A percentile compares a stretch with the other conserved stretches of the same genome.
Evolutionary conservation across 2,113 vertebrate species (phyloP).

Genomic region (Irena cyanogastra): DNA sequence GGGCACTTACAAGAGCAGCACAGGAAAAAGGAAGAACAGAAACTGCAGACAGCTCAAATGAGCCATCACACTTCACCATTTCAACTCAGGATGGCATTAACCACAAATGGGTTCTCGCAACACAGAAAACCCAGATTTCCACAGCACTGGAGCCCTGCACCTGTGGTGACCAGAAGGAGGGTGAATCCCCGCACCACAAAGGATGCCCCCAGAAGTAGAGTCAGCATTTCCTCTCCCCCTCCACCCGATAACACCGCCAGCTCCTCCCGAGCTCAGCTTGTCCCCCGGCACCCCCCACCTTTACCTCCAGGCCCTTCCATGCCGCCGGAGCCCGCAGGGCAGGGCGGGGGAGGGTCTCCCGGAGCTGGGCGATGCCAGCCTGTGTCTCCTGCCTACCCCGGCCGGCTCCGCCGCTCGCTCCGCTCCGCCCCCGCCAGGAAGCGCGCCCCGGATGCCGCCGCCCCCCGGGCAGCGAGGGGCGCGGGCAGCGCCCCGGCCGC

Average conservation of each 20-base stretch:
- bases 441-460: neutral
- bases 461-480: neutral
- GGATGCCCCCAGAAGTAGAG: neutral
- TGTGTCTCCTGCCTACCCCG: neutral
- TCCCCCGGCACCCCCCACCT: neutral
- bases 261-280: neutral
- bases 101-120: neutral
- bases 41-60: neutral
- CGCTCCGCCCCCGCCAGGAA: neutral
- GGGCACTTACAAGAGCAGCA: neutral
- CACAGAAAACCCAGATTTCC: neutral
- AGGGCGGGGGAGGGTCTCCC: neutral
- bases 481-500: neutral
- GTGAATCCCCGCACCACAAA: accelerated
- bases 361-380: neutral
- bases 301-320: neutral
- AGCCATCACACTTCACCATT: neutral
- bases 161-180: accelerated
- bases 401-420: neutral
- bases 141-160: accelerated
- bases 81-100: neutral
- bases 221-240: neutral
- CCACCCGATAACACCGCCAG: accelerated
- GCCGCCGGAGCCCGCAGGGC: neutral
- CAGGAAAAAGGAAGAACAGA: neutral